Percentiles rank a stretch among this genome's conserved stretches.
Conservation (phyloP, 2,113 vertebrate species). For the Gasterosteus nipponicus region DNA sequence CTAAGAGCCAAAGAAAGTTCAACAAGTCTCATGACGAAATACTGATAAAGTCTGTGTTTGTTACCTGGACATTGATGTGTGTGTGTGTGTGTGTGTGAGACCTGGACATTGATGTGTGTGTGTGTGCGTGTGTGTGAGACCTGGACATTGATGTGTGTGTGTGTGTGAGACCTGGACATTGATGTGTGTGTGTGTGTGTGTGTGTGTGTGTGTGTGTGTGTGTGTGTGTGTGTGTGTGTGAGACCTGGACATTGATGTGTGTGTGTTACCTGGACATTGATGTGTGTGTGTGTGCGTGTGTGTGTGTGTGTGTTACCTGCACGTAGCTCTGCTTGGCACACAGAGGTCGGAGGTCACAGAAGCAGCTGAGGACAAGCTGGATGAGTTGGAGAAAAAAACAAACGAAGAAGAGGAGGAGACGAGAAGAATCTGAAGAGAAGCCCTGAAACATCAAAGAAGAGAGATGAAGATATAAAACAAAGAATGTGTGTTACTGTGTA, state of each 20-base stretch:
- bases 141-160: neutral
- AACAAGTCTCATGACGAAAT: too few species aligned
- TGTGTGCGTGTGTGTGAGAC: neutral
- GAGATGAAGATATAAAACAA: too few species aligned
- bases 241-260: too few species aligned
- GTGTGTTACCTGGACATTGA: neutral
- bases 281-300: neutral
- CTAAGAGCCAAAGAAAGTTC: slow-evolving; percentile 62
- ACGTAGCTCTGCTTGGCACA: slow-evolving; percentile 63
- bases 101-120: neutral
- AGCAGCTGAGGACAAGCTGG: slow-evolving; percentile 84
- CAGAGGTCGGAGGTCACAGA: slow-evolving; percentile 81
- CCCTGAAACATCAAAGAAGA: slow-evolving; percentile 66
- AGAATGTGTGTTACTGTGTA: too few species aligned
- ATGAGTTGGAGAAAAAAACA: slow-evolving; percentile 78
- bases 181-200: neutral
- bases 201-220: neutral
- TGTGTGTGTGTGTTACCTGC: slow-evolving; percentile 61
- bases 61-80: neutral
- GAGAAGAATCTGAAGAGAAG: slow-evolving; percentile 73
- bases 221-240: neutral
- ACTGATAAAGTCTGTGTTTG: neutral
- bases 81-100: neutral
- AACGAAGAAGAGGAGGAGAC: slow-evolving; percentile 77
- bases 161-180: neutral